phyloP scores from a whole-genome alignment of 2,888 invertebrate genomes.

The Hydroisotoma schaefferi region DNA sequence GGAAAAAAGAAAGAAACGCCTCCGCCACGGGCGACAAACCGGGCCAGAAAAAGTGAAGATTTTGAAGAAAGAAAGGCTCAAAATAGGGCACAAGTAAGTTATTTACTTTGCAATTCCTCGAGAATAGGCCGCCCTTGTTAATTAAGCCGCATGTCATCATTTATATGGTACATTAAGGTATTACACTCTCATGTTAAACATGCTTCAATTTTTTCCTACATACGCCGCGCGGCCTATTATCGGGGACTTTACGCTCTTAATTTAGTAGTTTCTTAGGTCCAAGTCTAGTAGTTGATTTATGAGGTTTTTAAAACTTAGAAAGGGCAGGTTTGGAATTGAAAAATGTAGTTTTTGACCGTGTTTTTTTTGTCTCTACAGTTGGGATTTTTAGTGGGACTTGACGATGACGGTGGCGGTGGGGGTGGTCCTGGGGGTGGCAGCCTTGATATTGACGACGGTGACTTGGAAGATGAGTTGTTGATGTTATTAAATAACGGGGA shows the following conservation, averaged over 20 bases:
- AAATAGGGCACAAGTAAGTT: conserved; percentile 51
- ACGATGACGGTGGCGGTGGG: conserved; percentile 58
- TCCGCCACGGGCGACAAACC: conserved; percentile 38
- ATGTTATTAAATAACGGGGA: conserved; percentile 56
- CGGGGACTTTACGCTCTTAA: too few species aligned
- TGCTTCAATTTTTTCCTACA: too few species aligned
- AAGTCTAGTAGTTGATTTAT: neutral
- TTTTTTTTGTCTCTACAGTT: conserved; percentile 71
- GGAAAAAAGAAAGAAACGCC: conserved; percentile 50
- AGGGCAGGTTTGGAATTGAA: neutral
- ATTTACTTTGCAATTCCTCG: too few species aligned
- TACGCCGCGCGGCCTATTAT: too few species aligned
- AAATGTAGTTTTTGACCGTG: conserved; percentile 53
- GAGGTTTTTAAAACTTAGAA: neutral
- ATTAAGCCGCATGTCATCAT: too few species aligned
- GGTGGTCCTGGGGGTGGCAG: conserved; percentile 56
- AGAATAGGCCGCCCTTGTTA: too few species aligned
- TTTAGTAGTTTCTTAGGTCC: neutral
- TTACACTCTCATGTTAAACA: too few species aligned
- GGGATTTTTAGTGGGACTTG: conserved; percentile 62
- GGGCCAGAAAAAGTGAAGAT: conserved; percentile 43
- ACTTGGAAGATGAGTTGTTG: conserved; percentile 81
- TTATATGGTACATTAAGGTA: too few species aligned
- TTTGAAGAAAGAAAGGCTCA: conserved; percentile 31
- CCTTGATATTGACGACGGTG: conserved; percentile 65